Evolutionary conservation across 2,113 vertebrate genomes (phyloP).

Genomic region (Cochlearius cochlearius): DNA sequence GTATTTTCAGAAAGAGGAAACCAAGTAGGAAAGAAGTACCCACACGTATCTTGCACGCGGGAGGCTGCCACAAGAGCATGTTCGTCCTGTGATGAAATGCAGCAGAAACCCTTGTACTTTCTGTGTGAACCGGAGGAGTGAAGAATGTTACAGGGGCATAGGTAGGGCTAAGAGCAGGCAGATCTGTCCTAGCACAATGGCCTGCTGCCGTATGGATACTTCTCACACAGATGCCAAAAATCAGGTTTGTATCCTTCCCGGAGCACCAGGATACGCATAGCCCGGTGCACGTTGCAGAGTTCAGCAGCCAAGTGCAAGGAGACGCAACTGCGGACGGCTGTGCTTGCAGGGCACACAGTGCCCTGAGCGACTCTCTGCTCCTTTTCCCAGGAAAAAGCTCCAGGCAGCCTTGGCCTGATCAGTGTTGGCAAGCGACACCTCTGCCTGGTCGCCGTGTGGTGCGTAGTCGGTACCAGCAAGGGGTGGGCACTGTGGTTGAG

Average conservation of each 20-base stretch:
- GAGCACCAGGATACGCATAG: neutral
- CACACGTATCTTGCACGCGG: neutral
- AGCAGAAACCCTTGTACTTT: neutral
- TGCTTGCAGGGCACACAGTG: accelerated
- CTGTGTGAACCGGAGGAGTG: neutral
- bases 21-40: neutral
- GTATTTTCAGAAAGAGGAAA: conserved; percentile 44
- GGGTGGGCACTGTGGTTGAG: neutral
- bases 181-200: neutral
- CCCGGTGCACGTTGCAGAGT: neutral
- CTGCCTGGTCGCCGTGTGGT: neutral
- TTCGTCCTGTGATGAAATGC: neutral
- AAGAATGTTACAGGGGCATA: neutral
- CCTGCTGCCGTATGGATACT: accelerated
- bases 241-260: neutral
- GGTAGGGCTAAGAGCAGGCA: neutral
- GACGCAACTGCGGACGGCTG: neutral
- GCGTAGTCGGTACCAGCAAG: accelerated
- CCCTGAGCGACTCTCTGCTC: neutral
- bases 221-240: neutral
- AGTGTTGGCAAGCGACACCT: neutral
- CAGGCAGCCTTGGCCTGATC: neutral
- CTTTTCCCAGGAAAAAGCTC: neutral
- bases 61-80: neutral
- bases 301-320: neutral